Evolutionary conservation across 2,113 vertebrate species (phyloP).

Genomic region (Hystrix cristata): DNA sequence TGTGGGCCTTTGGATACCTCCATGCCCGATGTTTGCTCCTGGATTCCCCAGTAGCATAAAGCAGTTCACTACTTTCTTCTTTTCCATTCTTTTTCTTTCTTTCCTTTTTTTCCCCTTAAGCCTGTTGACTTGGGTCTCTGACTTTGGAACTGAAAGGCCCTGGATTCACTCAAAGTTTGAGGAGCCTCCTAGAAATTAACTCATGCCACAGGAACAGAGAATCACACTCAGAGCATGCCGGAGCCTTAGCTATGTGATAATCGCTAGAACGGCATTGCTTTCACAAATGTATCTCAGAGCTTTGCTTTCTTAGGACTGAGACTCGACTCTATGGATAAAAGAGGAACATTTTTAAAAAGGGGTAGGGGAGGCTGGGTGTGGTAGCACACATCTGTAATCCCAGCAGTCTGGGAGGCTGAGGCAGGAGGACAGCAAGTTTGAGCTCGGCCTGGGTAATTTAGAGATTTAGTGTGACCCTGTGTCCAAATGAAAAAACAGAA

Average conservation of each 20-base stretch:
- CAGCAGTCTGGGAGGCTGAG: neutral
- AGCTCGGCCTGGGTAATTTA: neutral
- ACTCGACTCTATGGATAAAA: neutral
- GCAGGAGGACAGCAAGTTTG: neutral
- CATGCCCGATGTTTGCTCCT: neutral
- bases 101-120: neutral
- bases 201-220: neutral
- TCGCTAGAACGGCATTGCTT: neutral
- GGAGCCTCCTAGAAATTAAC: neutral
- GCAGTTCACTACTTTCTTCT: neutral
- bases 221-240: neutral
- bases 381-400: neutral
- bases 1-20: neutral
- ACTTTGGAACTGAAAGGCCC: neutral
- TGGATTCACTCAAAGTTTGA: neutral
- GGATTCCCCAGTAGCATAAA: neutral
- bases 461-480: neutral
- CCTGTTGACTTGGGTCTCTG: slow-evolving; percentile 26
- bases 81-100: no score
- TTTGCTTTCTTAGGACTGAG: neutral
- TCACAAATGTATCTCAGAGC: neutral
- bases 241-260: neutral
- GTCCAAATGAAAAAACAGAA: neutral
- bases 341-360: neutral
- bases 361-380: neutral